These are phyloP conservation scores for Synanthedon tipuliformis DNA, from an alignment of 2,888 invertebrate genomes.

Conservation along the genomic window DNA sequence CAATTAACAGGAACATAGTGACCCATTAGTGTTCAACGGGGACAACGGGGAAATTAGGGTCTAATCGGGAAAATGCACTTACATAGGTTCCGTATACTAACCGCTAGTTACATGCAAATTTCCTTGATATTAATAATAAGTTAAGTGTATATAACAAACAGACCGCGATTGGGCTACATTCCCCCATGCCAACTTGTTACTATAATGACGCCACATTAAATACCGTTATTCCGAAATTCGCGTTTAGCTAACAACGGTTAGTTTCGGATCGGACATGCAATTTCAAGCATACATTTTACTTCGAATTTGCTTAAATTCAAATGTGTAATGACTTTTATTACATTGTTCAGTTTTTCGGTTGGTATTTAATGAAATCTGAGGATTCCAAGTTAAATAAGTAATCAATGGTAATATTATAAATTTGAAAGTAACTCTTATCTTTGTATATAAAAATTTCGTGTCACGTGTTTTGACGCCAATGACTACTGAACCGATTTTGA, in stretches of 20 bases:
- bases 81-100: slow-evolving; percentile 19
- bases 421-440: too few species aligned
- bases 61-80: slow-evolving; percentile 18
- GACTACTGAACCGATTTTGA: too few species aligned
- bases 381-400: too few species aligned
- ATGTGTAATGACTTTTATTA: too few species aligned
- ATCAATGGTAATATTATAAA: too few species aligned
- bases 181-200: slow-evolving; percentile 8
- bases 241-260: slow-evolving; percentile 11
- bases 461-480: too few species aligned
- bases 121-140: slow-evolving; percentile 34
- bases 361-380: too few species aligned
- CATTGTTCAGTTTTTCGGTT: too few species aligned
- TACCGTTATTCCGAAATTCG: slow-evolving; percentile 40
- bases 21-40: slow-evolving; percentile 12
- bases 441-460: too few species aligned
- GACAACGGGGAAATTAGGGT: not conserved
- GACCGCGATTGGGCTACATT: slow-evolving; percentile 24
- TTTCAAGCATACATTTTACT: not conserved
- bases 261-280: not conserved
- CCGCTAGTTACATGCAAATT: slow-evolving; percentile 43
- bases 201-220: slow-evolving; percentile 17
- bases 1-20: slow-evolving; percentile 22
- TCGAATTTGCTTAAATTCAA: too few species aligned
- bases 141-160: slow-evolving; percentile 22